phyloP scores from a whole-genome alignment of 2,888 invertebrate species.

The Pollenia labialis region DNA sequence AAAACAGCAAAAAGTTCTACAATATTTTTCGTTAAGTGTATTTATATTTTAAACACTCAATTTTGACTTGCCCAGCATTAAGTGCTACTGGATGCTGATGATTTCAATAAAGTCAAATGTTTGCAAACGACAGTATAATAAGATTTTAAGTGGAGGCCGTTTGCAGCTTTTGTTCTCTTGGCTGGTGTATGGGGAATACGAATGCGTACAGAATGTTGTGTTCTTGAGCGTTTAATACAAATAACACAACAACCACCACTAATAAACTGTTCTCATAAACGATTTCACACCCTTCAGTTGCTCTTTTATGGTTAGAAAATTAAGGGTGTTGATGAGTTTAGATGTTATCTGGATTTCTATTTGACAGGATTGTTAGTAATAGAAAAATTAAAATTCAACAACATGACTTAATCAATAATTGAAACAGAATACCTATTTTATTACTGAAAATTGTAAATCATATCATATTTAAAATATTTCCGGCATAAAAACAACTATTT shows the following conservation, averaged over 20 bases:
- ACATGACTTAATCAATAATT: slow-evolving; percentile 29
- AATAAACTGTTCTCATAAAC: slow-evolving; percentile 15
- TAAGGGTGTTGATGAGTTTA: slow-evolving; percentile 33
- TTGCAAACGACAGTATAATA: slow-evolving; percentile 82
- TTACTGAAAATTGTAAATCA: slow-evolving; percentile 19
- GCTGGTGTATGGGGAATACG: slow-evolving; percentile 41
- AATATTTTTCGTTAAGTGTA: slow-evolving; percentile 10
- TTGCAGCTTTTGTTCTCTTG: slow-evolving; percentile 58
- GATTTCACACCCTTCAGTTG: slow-evolving; percentile 60
- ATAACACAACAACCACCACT: slow-evolving; percentile 1
- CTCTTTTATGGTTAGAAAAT: slow-evolving; percentile 47
- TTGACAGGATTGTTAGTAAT: slow-evolving; percentile 53
- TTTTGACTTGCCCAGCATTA: slow-evolving; percentile 23
- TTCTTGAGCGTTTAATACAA: slow-evolving; percentile 16
- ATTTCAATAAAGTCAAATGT: slow-evolving; percentile 72
- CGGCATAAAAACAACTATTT: not conserved
- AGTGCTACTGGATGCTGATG: slow-evolving; percentile 49
- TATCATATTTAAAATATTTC: slow-evolving; percentile 14
- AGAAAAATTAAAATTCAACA: slow-evolving; percentile 58
- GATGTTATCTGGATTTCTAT: slow-evolving; percentile 33
- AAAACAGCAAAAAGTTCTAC: too few species aligned
- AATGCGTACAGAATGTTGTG: slow-evolving; percentile 9
- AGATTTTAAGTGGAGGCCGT: slow-evolving; percentile 81
- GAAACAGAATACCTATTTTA: slow-evolving; percentile 18
- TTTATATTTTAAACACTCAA: slow-evolving; percentile 38